Conservation (phyloP, 2,113 vertebrate species). For the Pelobates fuscus region DNA sequence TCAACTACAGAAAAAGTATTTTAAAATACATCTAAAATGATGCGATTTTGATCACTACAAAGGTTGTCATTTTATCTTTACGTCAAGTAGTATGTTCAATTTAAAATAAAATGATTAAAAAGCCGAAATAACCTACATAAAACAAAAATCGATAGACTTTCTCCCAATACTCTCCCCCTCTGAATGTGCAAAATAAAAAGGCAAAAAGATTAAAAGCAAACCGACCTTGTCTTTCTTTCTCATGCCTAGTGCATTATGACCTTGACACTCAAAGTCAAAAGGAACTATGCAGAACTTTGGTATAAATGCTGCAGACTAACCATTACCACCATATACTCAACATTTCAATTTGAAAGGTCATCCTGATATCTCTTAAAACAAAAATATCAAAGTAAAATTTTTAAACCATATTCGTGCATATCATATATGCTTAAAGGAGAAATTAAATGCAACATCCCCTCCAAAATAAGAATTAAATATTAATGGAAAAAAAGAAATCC, state of each 20-base stretch:
- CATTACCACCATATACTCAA: slow-evolving; percentile 68
- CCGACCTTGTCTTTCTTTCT: slow-evolving; percentile 68
- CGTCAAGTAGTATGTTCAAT: slow-evolving; percentile 64
- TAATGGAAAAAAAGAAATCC: slow-evolving; percentile 68
- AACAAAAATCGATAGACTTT: slow-evolving; percentile 61
- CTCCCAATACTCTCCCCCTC: slow-evolving; percentile 71
- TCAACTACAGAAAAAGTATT: slow-evolving; percentile 45
- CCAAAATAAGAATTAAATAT: not conserved
- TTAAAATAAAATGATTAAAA: slow-evolving; percentile 63
- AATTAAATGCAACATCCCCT: not conserved
- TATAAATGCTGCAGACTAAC: slow-evolving; percentile 76
- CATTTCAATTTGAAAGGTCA: slow-evolving; percentile 66
- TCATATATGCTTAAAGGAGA: slow-evolving; percentile 1
- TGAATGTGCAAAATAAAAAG: slow-evolving; percentile 92
- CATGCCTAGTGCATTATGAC: slow-evolving; percentile 80
- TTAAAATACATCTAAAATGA: slow-evolving; percentile 48
- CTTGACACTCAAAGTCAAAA: slow-evolving; percentile 69
- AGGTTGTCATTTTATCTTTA: slow-evolving; percentile 71
- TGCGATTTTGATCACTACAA: slow-evolving; percentile 46
- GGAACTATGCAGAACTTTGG: slow-evolving; percentile 85
- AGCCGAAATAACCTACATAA: slow-evolving; percentile 53
- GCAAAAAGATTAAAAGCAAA: slow-evolving; percentile 79
- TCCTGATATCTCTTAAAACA: slow-evolving; percentile 71
- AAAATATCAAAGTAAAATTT: too few species aligned
- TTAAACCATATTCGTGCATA: not conserved